These are phyloP conservation scores for Aphidius colemani DNA, from an alignment of 2,888 invertebrate genomes.

Conservation along the genomic window DNA sequence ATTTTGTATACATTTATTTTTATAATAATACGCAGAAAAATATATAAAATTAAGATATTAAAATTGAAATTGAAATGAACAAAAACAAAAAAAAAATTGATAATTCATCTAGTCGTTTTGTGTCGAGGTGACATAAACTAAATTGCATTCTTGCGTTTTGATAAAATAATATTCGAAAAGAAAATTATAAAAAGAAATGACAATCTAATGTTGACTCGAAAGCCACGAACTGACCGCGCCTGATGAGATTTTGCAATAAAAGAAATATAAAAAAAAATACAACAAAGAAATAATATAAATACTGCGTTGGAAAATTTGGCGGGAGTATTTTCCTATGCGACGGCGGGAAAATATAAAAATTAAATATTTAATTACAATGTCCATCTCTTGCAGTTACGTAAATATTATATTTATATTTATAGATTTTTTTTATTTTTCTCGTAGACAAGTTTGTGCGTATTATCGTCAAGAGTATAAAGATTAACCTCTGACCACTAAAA, in stretches of 20 bases:
- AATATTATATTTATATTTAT: too few relatives aligned
- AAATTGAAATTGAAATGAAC: too few relatives aligned
- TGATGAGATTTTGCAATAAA: slow-evolving; percentile 34
- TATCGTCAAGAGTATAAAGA: slow-evolving; percentile 47
- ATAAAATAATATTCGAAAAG: slow-evolving; percentile 26
- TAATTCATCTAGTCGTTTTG: slow-evolving; percentile 7
- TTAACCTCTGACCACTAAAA: slow-evolving; percentile 44
- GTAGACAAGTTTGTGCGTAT: slow-evolving; percentile 37
- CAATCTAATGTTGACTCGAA: slow-evolving; percentile 23
- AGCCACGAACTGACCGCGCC: slow-evolving; percentile 35
- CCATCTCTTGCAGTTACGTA: too few relatives aligned
- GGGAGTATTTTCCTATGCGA: slow-evolving; percentile 13
- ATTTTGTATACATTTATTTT: too few relatives aligned
- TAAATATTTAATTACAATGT: too few relatives aligned
- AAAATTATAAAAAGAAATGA: not conserved
- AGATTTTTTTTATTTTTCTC: slow-evolving; percentile 19
- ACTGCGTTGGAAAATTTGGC: slow-evolving; percentile 15
- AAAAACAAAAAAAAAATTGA: too few relatives aligned
- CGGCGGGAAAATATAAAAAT: not conserved
- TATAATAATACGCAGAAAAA: too few relatives aligned
- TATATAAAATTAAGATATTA: too few relatives aligned
- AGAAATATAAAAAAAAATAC: slow-evolving; percentile 28
- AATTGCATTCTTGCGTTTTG: slow-evolving; percentile 24
- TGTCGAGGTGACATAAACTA: slow-evolving; percentile 26
- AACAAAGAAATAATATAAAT: too few relatives aligned